Base-by-base conservation (phyloP, 2,888 invertebrate genomes). In the Synanthedon vespiformis region DNA sequence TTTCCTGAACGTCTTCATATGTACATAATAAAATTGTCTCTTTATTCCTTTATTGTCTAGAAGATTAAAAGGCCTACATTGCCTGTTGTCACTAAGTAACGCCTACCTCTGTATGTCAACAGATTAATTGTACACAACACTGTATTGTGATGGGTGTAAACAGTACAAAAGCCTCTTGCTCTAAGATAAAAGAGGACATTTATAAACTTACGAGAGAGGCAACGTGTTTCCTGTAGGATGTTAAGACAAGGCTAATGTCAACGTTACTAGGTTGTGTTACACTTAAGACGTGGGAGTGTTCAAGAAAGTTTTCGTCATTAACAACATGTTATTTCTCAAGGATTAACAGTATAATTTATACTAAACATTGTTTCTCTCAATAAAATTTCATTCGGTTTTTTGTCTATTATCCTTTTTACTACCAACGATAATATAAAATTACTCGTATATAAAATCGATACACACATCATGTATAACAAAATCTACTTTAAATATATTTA, bases 121-220 rank as follows among this genome's bases (percentile, higher is more conserved):
- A 62, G 61, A 67, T 74, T 67, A 65, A 65, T 65, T 63, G 56
- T 61, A 61, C 55, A 56, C 59, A 57, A 66, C 62, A 58, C 55
- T 55, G 56, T 34, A 8, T 34, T 34, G 34, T 34, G 34, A 34
- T 6, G 40, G 58, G 60, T 56, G 64, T 67, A 65, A 72, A 71
- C 64, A 68, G 60, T 59, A 64, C 63, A 61, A 60, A 59, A 57
- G 61, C 16, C 47, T 55, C 59, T 55, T 54, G 57, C 53, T 51
- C 49, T 54, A 53, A 61, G 61, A 63, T 61, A 63, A 68, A 63
- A 59, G 60, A 56, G 58, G 55, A 56, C 58, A 57, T 61, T 61
- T 60, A 60, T 59, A 55, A 57, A 56, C 53, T 57, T 55, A 56
- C 51, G 56, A 57, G 59, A 55, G 53, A 48, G 44, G 44, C 44